Evolutionary conservation across 2,797 vertebrate species (phyloP).

Genomic region (Etheostoma perlongum): DNA sequence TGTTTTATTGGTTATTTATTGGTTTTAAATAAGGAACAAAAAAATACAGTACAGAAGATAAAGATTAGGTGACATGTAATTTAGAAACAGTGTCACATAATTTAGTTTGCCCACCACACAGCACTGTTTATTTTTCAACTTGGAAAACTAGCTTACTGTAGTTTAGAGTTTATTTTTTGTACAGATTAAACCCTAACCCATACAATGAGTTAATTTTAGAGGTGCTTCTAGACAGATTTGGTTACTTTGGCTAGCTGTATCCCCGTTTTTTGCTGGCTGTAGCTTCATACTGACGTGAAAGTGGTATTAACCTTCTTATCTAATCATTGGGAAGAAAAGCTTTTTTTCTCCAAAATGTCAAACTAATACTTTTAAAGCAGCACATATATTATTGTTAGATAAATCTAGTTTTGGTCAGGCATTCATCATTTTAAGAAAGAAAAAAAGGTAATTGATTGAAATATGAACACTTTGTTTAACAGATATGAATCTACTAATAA

Average conservation of each 20-base stretch:
- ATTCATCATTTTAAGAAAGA: background rate
- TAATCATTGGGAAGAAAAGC: background rate
- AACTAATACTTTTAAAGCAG: background rate
- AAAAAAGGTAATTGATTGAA: background rate
- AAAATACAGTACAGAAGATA: background rate
- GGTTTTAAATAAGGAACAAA: background rate
- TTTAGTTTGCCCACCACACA: background rate
- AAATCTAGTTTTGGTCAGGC: background rate
- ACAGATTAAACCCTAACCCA: no score
- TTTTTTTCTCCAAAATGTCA: background rate
- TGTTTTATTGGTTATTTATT: background rate
- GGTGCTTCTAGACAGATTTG: no score
- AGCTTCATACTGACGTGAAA: no score
- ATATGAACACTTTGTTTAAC: background rate
- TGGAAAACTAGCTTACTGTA: no score
- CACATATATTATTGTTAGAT: background rate
- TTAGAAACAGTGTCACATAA: background rate
- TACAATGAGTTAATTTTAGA: no score
- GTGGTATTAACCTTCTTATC: background rate
- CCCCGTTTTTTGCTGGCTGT: no score
- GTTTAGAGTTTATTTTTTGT: no score
- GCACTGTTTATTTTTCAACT: background rate
- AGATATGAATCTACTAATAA: background rate
- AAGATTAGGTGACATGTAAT: background rate
- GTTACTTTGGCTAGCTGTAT: no score